Percentiles rank a stretch among this genome's conserved stretches.
Evolutionary conservation across 1,140 invertebrate species (phyloP).

Genomic region (Pogonomyrmex californicus): DNA sequence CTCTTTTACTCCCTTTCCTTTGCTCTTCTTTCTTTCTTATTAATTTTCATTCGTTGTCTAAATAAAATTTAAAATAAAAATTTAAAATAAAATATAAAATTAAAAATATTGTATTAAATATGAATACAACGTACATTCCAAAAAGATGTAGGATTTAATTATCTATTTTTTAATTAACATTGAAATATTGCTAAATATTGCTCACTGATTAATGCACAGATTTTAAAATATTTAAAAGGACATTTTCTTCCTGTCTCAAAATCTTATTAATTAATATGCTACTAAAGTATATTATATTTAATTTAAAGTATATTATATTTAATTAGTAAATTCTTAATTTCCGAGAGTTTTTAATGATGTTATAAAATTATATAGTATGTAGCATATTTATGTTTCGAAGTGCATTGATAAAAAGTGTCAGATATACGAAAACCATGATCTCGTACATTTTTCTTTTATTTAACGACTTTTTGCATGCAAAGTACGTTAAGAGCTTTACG

Average conservation of each 20-base stretch:
- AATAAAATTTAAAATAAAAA: not conserved
- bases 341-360: not conserved
- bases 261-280: not conserved
- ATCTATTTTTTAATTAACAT: not conserved
- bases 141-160: not conserved
- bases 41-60: not conserved
- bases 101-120: slow-evolving; percentile 7
- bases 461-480: slow-evolving; percentile 19
- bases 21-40: not conserved
- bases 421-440: not conserved
- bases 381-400: not conserved
- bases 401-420: not conserved
- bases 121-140: not conserved
- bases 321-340: not conserved
- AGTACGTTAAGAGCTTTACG: not conserved
- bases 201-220: not conserved
- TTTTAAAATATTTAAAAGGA: not conserved
- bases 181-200: not conserved
- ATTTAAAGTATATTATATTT: not conserved
- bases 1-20: not conserved
- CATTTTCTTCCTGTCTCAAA: not conserved
- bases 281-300: not conserved
- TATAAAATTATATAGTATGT: not conserved
- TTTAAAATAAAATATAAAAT: not conserved
- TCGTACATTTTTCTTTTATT: not conserved